phyloP scores from a whole-genome alignment of 2,797 vertebrate species.

The Gadopsis bispinosus region DNA sequence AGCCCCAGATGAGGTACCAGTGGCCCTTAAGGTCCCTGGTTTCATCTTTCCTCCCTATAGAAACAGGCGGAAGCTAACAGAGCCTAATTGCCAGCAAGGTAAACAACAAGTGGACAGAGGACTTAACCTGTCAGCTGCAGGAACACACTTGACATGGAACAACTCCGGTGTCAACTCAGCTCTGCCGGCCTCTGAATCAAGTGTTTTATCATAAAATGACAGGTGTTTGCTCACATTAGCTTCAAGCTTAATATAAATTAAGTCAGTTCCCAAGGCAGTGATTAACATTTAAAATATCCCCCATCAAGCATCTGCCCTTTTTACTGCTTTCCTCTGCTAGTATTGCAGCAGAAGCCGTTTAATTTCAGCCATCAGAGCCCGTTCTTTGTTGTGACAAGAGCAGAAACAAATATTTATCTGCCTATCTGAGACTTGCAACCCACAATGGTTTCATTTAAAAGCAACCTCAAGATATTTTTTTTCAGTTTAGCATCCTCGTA shows the following conservation, averaged over 20 bases:
- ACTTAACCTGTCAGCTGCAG: constrained; percentile 27
- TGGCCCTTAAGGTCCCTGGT: constrained; percentile 20
- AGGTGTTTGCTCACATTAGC: constrained; percentile 49
- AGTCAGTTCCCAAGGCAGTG: constrained; percentile 40
- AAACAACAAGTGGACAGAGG: constrained; percentile 24
- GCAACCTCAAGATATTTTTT: not conserved
- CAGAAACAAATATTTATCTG: not conserved
- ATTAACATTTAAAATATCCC: constrained; percentile 58
- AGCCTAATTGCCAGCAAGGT: constrained; percentile 15
- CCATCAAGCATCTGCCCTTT: constrained; percentile 55
- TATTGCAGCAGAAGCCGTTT: constrained; percentile 21
- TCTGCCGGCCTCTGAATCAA: not conserved
- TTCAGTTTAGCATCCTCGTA: not conserved
- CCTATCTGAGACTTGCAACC: not conserved
- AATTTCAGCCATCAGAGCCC: constrained; percentile 1
- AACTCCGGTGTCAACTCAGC: constrained; percentile 10
- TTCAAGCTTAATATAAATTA: constrained; percentile 49
- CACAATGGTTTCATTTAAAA: not conserved
- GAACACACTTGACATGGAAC: constrained; percentile 18
- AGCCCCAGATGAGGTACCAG: constrained; percentile 31
- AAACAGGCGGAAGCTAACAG: not conserved
- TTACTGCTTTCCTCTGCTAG: constrained; percentile 24
- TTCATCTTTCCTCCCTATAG: constrained; percentile 42
- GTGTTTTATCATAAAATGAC: constrained; percentile 41
- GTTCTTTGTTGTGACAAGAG: constrained; percentile 11